Conservation (phyloP, 2,888 invertebrate genomes). For the Glomeris marginata region DNA sequence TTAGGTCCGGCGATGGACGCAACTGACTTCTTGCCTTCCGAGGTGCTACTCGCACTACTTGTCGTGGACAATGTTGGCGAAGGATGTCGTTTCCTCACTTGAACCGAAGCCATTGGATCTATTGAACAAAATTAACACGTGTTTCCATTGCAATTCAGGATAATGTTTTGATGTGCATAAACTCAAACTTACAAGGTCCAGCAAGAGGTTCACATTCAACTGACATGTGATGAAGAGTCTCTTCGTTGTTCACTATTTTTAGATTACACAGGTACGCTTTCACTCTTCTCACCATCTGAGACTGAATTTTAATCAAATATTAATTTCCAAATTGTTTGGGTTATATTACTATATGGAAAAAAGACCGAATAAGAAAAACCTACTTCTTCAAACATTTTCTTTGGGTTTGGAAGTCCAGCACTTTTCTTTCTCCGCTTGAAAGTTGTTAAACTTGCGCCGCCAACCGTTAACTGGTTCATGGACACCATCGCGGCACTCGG, state of each 20-base stretch:
- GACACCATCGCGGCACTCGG: constrained; percentile 79
- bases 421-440: constrained; percentile 81
- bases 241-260: constrained; percentile 83
- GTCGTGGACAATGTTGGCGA: constrained; percentile 87
- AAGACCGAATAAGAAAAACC: constrained; percentile 8
- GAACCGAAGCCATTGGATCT: constrained; percentile 19
- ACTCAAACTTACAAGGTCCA: constrained; percentile 21
- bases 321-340: neutral
- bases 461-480: constrained; percentile 68
- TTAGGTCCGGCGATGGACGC: constrained; percentile 29
- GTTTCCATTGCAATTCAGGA: no score
- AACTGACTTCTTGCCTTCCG: constrained; percentile 24
- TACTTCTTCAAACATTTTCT: constrained; percentile 94
- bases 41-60: constrained; percentile 60
- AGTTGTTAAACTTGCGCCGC: constrained; percentile 44
- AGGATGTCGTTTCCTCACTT: constrained; percentile 63
- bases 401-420: constrained; percentile 79
- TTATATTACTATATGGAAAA: neutral
- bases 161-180: no score
- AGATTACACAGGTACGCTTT: constrained; percentile 89
- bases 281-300: constrained; percentile 93
- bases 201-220: constrained; percentile 60
- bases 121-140: no score
- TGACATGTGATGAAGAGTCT: constrained; percentile 72
- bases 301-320: constrained; percentile 32